phyloP scores from a whole-genome alignment of 2,797 vertebrate species.

The Sarcophilus harrisii region DNA sequence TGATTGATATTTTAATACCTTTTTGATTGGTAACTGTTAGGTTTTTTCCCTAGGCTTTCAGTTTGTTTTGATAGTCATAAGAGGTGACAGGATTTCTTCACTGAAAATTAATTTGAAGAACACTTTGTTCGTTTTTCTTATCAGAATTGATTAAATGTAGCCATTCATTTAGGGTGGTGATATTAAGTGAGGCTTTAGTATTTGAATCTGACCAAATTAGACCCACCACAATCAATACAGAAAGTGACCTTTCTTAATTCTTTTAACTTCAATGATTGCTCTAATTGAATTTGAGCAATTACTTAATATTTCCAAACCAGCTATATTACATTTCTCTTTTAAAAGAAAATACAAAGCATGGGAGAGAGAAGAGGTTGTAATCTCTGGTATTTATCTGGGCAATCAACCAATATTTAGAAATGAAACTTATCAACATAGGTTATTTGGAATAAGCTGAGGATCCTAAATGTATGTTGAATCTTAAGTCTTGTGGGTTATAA shows the following conservation, averaged over 20 bases:
- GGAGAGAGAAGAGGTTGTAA: neutral
- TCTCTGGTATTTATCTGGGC: slow-evolving; percentile 12
- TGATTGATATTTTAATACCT: slow-evolving; percentile 64
- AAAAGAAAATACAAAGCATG: slow-evolving; percentile 30
- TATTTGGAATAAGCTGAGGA: slow-evolving; percentile 1
- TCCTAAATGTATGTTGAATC: slow-evolving; percentile 52
- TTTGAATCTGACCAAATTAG: slow-evolving; percentile 56
- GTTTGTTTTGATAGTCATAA: slow-evolving; percentile 62
- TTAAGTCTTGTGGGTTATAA: slow-evolving; percentile 17
- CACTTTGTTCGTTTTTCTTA: slow-evolving; percentile 52
- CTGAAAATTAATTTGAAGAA: slow-evolving; percentile 70
- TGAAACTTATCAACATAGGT: slow-evolving; percentile 21
- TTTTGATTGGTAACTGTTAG: slow-evolving; percentile 73
- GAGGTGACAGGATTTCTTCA: slow-evolving; percentile 41
- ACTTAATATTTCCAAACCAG: slow-evolving; percentile 49
- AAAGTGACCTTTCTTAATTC: slow-evolving; percentile 65
- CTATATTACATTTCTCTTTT: slow-evolving; percentile 50
- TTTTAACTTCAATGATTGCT: slow-evolving; percentile 50
- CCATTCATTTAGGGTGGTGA: slow-evolving; percentile 62
- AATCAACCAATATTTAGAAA: slow-evolving; percentile 39
- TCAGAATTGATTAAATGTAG: slow-evolving; percentile 65
- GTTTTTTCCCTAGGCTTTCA: slow-evolving; percentile 61
- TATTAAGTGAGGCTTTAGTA: slow-evolving; percentile 54
- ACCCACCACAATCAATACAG: slow-evolving; percentile 52
- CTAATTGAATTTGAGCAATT: slow-evolving; percentile 60